phyloP scores from a whole-genome alignment of 2,797 vertebrate genomes.

The Eidolon dupreanum region DNA sequence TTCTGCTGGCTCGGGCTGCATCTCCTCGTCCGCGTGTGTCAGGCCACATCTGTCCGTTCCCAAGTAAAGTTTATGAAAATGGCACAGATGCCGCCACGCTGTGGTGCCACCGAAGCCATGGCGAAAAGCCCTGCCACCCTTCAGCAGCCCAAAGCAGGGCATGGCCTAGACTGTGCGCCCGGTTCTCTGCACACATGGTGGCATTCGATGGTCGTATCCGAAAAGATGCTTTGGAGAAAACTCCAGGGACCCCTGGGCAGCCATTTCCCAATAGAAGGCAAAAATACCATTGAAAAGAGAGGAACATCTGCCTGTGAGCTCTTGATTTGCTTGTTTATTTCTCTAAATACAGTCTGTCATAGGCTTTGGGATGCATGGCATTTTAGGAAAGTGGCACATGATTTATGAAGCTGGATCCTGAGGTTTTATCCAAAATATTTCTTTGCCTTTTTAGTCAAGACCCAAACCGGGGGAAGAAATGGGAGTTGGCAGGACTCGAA shows the following conservation, averaged over 20 bases:
- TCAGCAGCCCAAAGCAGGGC: not conserved
- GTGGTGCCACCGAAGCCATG: not conserved
- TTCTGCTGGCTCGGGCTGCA: constrained; percentile 78
- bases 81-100: constrained; percentile 11
- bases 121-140: not conserved
- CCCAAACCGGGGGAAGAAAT: not conserved
- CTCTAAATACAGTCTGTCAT: not conserved
- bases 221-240: not conserved
- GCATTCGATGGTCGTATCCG: not conserved
- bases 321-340: not conserved
- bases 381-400: not conserved
- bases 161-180: accelerated
- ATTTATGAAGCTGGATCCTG: constrained; percentile 23
- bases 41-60: constrained; percentile 72
- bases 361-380: not conserved
- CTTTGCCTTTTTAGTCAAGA: constrained; percentile 63
- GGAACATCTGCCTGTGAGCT: not conserved
- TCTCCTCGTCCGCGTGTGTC: constrained; percentile 45
- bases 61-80: constrained; percentile 45
- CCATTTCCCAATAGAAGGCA: not conserved
- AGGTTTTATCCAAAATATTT: constrained; percentile 55
- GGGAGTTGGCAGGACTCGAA: constrained; percentile 68
- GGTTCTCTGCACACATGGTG: not conserved
- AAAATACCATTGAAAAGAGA: not conserved
- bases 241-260: not conserved